Conservation (phyloP, 2,888 invertebrate species). For the Xanthorhoe designata region DNA sequence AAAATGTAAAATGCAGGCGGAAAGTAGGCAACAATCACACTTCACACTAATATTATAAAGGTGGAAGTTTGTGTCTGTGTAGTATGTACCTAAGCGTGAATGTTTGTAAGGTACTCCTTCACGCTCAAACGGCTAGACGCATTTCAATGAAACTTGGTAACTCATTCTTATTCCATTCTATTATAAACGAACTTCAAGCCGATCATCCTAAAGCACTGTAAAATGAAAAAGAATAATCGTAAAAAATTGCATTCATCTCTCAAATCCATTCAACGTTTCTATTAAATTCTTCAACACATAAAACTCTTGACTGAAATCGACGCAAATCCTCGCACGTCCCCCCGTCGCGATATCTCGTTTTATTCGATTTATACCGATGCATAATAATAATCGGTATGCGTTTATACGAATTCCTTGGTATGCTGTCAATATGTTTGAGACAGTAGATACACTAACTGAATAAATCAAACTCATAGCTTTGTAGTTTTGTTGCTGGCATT, state of each 20-base stretch:
- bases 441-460: constrained; percentile 7
- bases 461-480: not conserved
- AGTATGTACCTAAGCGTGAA: no score
- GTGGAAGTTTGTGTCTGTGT: no score
- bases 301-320: constrained; percentile 40
- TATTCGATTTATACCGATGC: constrained; percentile 48
- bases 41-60: no score
- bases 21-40: no score
- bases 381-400: constrained; percentile 50
- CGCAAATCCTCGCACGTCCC: constrained; percentile 44
- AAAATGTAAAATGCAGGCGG: no score
- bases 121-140: no score
- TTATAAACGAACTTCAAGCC: no score
- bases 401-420: constrained; percentile 46
- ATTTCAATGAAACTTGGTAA: no score
- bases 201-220: no score
- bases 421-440: not conserved
- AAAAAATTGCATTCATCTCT: constrained; percentile 3
- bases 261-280: constrained; percentile 24
- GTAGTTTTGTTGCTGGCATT: not conserved
- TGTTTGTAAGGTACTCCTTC: no score
- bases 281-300: constrained; percentile 43
- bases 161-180: no score
- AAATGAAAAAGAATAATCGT: not conserved
- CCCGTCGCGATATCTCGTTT: constrained; percentile 43